These are phyloP conservation scores for Pterocles burchelli DNA, from an alignment of 2,113 vertebrate genomes.

Conservation along the genomic window DNA sequence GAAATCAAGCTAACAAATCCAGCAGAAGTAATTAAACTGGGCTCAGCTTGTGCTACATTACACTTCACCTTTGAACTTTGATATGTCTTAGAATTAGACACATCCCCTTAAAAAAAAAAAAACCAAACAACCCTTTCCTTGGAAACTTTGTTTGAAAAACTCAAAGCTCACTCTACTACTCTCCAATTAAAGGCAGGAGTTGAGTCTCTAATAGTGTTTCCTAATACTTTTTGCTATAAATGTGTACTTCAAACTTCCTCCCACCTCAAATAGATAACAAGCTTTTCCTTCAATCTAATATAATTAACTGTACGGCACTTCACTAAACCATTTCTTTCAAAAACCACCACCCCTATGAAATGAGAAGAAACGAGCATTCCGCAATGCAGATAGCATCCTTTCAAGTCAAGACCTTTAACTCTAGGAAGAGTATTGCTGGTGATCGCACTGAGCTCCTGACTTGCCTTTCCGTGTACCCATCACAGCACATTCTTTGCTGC, in stretches of 20 bases:
- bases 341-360: not conserved
- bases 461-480: not conserved
- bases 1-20: not conserved
- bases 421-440: not conserved
- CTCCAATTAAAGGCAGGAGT: not conserved
- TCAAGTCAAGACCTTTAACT: not conserved
- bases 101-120: not conserved
- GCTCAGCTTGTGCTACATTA: not conserved
- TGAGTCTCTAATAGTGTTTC: not conserved
- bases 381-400: not conserved
- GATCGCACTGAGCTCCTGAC: not conserved
- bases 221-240: not conserved
- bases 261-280: not conserved
- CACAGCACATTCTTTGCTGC: conserved; percentile 7
- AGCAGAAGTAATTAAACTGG: not conserved
- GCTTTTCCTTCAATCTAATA: not conserved
- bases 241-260: not conserved
- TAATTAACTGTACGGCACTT: not conserved
- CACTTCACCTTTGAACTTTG: not conserved
- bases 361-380: not conserved
- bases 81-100: not conserved
- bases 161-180: not conserved
- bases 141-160: not conserved
- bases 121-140: not conserved
- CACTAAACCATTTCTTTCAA: not conserved